Base-by-base conservation (phyloP, 2,797 vertebrate genomes). In the Sebastes iracundus region DNA sequence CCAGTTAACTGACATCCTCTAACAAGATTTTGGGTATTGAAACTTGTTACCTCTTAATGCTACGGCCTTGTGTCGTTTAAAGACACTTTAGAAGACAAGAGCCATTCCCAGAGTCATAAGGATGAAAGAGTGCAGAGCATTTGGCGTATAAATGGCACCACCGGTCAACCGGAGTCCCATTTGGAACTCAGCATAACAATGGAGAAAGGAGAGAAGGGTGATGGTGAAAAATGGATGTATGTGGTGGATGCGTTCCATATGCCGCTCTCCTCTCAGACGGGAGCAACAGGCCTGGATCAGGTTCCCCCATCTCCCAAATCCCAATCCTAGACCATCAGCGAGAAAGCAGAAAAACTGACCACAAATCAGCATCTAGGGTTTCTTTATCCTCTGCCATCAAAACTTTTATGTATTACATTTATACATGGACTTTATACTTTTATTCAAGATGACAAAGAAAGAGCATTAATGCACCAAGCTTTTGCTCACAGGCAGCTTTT, bases 171-270 rank as follows among this genome's bases (percentile, higher is more conserved):
- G 71, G 85, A 91, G 90, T 85, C 87, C 90, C 91, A 82, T 94
- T 89, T 92, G 86, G 75, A 91, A 79, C 88, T 90, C 92, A 87
- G 87, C 88, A 77, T 90, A 88, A 88, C 86, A 90, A 90, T 83
- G 67, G 69, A 69, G 89, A 80, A 90, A 87, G 72, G 82, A 88
- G 86, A 86, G 86, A 67, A 80, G 88, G 89, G 89, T 76, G 86
- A 93, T 91, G 90, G 94, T 94, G 94, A 95, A 90, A 92, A 94
- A 95, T 93, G 80, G 88, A 91, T 92, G 88, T 90, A 92, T 93
- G 89, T 81, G 73, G 88, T 86, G 91, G 92, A 95, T 93, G 88
- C 83, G 75, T 92, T 94, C 95, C 95, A 95, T 88, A 89, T 93
- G 89, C 77, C 2, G 73, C 75, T 77, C 81, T 87, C 76, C 62